Evolutionary conservation across 1,140 invertebrate species (phyloP), one percentile per base, ranked within the genome.

Genomic region (Drosophila insularis): DNA sequence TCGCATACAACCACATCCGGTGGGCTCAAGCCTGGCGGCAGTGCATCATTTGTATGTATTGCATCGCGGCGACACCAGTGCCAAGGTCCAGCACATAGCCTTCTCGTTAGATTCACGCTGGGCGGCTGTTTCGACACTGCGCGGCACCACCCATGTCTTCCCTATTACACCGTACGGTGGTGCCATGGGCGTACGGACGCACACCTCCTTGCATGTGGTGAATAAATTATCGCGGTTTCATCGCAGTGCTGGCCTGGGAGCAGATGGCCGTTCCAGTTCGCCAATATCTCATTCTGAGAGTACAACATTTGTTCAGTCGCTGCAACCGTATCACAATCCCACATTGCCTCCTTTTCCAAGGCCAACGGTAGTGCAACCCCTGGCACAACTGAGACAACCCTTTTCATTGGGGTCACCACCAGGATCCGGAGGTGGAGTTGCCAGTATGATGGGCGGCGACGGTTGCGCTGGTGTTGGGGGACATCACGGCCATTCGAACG

Each of bases 151-250:
- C 14, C 99, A 99, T 92, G 95, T 99, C 53, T 99, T 99, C 93
- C 98, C 98, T 1, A 95, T 99, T 8, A 98, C 97, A 21, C 97
- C 98, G n/a, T 99, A 99, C 91, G 99, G 98, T 71, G 99, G 98
- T 68, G 94, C 95, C 61, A 95, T 97, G 55, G 97, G 96, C 64
- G 95, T 98, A 27, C 94, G 98, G 68, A 99, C 98, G 7, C 98
- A 99, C 92, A 96, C 96, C 39, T 96, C 96, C 35, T 94, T 96
- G 62, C 95, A 98, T 91, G 98, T 99, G 74, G 98, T 99, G 13
- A 99, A 99, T 93, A 95, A 96, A 79, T 94, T 98, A 76, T 99
- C 98, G 74, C 94, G 98, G 79, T 99, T 99, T 93, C 98, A 99
- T 91, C 95, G 97, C 79, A 99, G 97, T 80, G 98, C 98, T 59